Evolutionary conservation across 2,888 invertebrate species (phyloP), one percentile per base, ranked within the genome.

Genomic region (Pycnomerus fuliginosus): DNA sequence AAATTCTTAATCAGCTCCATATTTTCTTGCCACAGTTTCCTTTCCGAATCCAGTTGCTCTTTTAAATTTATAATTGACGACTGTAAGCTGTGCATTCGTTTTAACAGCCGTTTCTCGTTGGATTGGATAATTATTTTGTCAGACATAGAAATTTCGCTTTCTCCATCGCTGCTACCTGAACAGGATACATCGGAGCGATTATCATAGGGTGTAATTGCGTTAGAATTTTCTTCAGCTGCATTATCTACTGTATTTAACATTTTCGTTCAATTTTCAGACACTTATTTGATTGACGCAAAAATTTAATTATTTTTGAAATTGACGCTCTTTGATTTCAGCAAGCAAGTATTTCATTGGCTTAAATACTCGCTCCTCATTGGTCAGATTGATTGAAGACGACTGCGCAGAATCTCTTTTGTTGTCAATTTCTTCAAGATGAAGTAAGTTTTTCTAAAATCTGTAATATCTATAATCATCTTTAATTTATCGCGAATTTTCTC

Each of bases 11-110:
- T 36, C 30, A 68, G 67, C 17, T 68, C 67, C 7, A 64, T 59
- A 47, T 72, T 69, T 29, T 61, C 65, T 34, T 57, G 61, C 71
- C 69, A 73, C n/a, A 64, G 49, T 34, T 60, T 58, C 22, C 62
- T 48, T 44, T 73, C 72, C 14, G 57, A 56, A 16, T 45, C 57
- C 20, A 73, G 30, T 40, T 67, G 60, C 30, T 61, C 49, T 30
- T 60, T 66, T 29, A 72, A 48, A 8, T 48, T 44, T 15, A 44
- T 44, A 48, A 73, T 66, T 1, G 65, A 56, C n/a, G 52, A 49
- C 28, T 64, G 55, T 3, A 72, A 53, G 2, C 49, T 50, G 12
- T 52, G 44, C 34, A 70, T 59, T 22, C 71, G 64, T 14, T 62
- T 55, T 11, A 61, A 60, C 27, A 71, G 60, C 17, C 44, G 44